Evolutionary conservation across 1,140 invertebrate species (phyloP), one percentile per base, ranked within the genome.

Genomic region (Delia radicum): DNA sequence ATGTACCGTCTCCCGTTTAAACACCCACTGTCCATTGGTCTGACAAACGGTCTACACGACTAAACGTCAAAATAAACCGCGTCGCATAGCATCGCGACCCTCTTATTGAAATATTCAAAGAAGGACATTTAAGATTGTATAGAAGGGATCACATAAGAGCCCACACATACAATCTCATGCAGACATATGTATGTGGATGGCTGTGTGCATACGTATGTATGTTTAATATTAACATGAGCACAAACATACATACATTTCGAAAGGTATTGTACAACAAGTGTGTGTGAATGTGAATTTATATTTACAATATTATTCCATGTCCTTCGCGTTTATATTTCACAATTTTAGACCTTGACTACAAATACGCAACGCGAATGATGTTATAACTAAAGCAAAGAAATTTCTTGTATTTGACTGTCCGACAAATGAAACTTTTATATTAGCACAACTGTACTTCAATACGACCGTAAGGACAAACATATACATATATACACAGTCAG

Each of bases 121-220:
- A 84, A 84, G 82, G 82, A 84, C 81, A 84, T 82, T 84, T 81
- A 81, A 80, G 82, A 84, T 80, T 83, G 81, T 82, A 82, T 83
- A 80, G 81, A 83, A 83, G 83, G 81, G 81, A 83, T 83, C 81
- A 80, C 80, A 81, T 15, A 76, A 79, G 76, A 78, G 77, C 79
- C 81, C 78, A 79, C 77, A 76, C 76, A 75, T 72, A 67, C 75
- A 76, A 1, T 3, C 33, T 1, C 33, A 55, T 55, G 24, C 48
- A 55, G 3, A 24, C 48, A 55, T 24, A 55, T 7, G 24, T 7
- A 55, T 55, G 24, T 55, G 7, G 24, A 5, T 8, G n/a, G 18
- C 6, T 48, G 46, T 48, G n/a, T 48, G 18, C 15, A 48, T 48
- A n/a, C 3, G 18, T 48, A 6, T 48, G 18, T 55, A 21, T 55